phyloP scores from a whole-genome alignment of 30 jellyfish, hydroid and myxozoan genomes.

The Aurelia aurita complex sp. Pacific region DNA sequence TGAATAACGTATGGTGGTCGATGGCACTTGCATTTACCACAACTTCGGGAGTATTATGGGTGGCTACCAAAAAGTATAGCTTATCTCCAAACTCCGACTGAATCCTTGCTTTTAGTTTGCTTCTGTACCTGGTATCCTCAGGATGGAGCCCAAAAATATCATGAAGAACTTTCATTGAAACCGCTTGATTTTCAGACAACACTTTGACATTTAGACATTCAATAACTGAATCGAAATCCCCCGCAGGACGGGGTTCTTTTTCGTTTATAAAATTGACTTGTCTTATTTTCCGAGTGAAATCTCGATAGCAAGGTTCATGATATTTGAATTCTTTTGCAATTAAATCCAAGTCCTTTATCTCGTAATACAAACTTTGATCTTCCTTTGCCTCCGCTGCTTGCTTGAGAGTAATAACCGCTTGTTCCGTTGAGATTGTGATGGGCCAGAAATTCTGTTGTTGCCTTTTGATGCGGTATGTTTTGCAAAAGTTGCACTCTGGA shows the following conservation, averaged over 20 bases:
- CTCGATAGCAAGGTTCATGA: too few species aligned
- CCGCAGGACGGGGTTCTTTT: background rate
- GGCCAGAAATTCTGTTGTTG: too few species aligned
- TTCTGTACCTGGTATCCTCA: slow-evolving; percentile 13
- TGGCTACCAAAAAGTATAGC: slow-evolving; percentile 28
- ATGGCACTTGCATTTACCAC: slow-evolving; percentile 38
- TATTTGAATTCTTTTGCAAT: too few species aligned
- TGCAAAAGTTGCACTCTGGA: too few species aligned
- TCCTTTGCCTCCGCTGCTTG: too few species aligned
- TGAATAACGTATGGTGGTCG: slow-evolving; percentile 25
- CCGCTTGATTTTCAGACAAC: slow-evolving; percentile 3
- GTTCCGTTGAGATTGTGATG: too few species aligned
- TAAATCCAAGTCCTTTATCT: too few species aligned
- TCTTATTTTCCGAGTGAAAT: background rate
- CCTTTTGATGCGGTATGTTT: too few species aligned
- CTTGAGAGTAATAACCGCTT: too few species aligned
- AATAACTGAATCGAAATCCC: background rate
- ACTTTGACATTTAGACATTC: background rate
- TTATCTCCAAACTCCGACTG: slow-evolving; percentile 13
- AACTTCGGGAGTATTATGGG: slow-evolving; percentile 42
- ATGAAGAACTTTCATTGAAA: slow-evolving; percentile 10
- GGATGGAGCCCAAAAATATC: slow-evolving; percentile 6
- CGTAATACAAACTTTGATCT: too few species aligned
- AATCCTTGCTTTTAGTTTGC: slow-evolving; percentile 9
- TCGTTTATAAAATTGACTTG: background rate